Percentiles rank a stretch among this genome's conserved stretches.
phyloP scores from a whole-genome alignment of 2,797 vertebrate species.

The Bradypodion ventrale region DNA sequence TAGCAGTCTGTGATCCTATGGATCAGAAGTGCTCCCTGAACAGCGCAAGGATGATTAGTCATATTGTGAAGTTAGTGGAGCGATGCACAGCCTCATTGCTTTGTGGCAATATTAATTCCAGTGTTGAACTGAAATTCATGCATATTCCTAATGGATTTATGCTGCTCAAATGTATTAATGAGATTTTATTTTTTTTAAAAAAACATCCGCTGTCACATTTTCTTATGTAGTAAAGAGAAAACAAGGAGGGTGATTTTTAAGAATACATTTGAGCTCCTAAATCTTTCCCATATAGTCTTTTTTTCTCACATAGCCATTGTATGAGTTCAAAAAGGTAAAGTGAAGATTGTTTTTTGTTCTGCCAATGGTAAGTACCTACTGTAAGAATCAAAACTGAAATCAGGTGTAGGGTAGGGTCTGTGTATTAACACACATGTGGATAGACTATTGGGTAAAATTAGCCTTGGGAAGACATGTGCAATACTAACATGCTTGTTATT shows the following conservation, averaged over 20 bases:
- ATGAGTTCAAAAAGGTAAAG: background rate
- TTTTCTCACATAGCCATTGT: background rate
- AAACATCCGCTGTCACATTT: too few relatives aligned
- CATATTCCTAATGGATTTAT: background rate
- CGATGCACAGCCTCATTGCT: too few relatives aligned
- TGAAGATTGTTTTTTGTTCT: background rate
- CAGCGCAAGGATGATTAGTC: too few relatives aligned
- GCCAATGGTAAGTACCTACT: background rate
- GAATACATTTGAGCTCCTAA: background rate
- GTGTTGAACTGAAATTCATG: background rate
- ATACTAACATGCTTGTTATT: too few relatives aligned
- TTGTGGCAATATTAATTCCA: background rate
- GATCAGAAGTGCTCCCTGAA: too few relatives aligned
- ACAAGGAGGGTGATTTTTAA: background rate
- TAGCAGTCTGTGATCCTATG: background rate
- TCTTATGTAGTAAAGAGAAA: background rate
- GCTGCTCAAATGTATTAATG: accelerated
- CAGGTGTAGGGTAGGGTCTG: background rate
- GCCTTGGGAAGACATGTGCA: too few relatives aligned
- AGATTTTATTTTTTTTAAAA: too few relatives aligned
- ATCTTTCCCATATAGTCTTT: background rate
- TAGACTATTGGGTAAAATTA: too few relatives aligned
- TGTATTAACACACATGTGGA: too few relatives aligned
- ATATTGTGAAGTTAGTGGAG: background rate
- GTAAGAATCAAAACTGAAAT: background rate